Evolutionary conservation across 2,113 vertebrate species (phyloP), one percentile per base, ranked within the genome.

Genomic region (Thermophis baileyi): DNA sequence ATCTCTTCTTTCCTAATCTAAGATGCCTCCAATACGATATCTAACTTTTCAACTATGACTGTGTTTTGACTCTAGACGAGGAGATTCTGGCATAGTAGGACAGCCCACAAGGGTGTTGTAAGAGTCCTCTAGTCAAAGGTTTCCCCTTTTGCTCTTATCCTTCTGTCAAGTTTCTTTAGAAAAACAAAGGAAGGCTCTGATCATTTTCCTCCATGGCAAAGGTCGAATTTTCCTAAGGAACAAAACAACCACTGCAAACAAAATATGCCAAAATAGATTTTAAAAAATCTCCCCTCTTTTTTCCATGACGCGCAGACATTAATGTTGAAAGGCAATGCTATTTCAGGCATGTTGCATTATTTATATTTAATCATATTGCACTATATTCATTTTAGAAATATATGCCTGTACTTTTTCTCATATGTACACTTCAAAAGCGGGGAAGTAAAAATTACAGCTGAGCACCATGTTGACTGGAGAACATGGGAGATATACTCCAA

Each of bases 341-440:
- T 97, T 97, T 97, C 95, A 97, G 96, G 96, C 97, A 96, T 92
- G 95, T 95, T 95, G 93, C 96, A 95, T 95, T 97, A 95, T 96
- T 97, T 97, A 95, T 95, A 95, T 96, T 89, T 95, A 94, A 94
- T 93, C 87, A 40, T 92, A 94, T 96, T 96, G 94, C 0, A 8
- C 96, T 96, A 96, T 97, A 96, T 97, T 97, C 96, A 96, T 96
- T 96, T 93, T 97, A 96, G 88, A 50, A 93, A 22, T 50, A 22
- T 60, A 46, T 40, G 22, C 18, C 74, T 85, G 14, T 86, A 20
- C 44, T 16, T 88, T 30, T 88, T 35, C 46, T 30, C 54, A 47
- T 30, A 63, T 49, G 25, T 30, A 89, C 46, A 60, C 46, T 86
- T 90, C 30, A 50, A 50, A 87, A 44, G 87, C 44, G 18, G 24